Evolutionary conservation across 2,113 vertebrate species (phyloP).

Genomic region (Holacanthus passer): DNA sequence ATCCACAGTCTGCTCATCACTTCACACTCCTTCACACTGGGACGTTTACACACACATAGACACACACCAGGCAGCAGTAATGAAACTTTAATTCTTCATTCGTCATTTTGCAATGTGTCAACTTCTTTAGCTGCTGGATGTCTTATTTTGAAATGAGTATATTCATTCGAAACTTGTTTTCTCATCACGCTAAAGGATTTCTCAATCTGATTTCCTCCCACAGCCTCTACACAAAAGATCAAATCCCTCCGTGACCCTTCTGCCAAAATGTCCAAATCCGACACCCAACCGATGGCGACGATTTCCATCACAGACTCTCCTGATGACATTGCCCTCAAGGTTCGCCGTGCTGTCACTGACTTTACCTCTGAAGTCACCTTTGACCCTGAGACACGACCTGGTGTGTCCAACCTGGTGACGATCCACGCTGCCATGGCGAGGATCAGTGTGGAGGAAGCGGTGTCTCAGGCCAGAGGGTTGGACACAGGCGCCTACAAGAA

Average conservation of each 20-base stretch:
- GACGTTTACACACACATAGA: not conserved
- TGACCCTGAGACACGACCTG: slow-evolving; percentile 86
- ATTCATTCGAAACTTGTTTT: not conserved
- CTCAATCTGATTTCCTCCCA: not conserved
- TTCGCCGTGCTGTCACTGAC: slow-evolving; percentile 95
- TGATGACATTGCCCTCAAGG: slow-evolving; percentile 90
- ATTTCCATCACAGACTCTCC: slow-evolving; percentile 90
- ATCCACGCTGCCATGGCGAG: slow-evolving; percentile 88
- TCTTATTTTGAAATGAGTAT: not conserved
- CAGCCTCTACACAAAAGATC: slow-evolving; percentile 90
- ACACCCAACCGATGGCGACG: slow-evolving; percentile 89
- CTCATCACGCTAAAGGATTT: not conserved
- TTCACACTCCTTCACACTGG: slow-evolving; percentile 50
- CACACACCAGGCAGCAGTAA: not conserved
- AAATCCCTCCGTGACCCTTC: slow-evolving; percentile 94
- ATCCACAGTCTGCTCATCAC: slow-evolving; percentile 31
- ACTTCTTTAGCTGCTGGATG: not conserved
- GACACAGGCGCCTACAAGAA: slow-evolving; percentile 92
- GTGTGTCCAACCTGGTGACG: slow-evolving; percentile 93
- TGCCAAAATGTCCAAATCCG: slow-evolving; percentile 97
- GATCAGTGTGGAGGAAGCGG: slow-evolving; percentile 85
- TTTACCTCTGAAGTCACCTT: slow-evolving; percentile 95
- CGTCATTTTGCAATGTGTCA: too few relatives aligned
- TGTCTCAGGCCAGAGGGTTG: slow-evolving; percentile 82
- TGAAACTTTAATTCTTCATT: not conserved